phyloP scores from a whole-genome alignment of 2,888 invertebrate species.

The Cyaniris semiargus region DNA sequence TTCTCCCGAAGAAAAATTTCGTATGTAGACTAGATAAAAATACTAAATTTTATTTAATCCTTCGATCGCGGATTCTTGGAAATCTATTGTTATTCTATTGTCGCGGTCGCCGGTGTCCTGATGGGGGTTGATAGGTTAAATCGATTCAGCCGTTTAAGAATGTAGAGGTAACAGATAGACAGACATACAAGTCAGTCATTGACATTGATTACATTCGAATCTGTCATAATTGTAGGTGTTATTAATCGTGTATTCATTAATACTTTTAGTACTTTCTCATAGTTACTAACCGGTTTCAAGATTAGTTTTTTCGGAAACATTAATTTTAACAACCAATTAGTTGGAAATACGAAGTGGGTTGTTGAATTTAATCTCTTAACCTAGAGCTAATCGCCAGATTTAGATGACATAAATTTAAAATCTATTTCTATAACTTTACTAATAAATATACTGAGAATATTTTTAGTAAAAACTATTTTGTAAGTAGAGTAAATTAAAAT shows the following conservation, averaged over 20 bases:
- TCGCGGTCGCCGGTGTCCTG: no score
- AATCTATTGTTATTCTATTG: no score
- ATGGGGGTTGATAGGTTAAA: no score
- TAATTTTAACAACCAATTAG: conserved; percentile 2
- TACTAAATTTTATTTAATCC: background rate
- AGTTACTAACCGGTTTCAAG: background rate
- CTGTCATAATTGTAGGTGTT: background rate
- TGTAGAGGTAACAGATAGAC: background rate
- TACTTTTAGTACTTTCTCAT: background rate
- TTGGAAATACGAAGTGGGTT: background rate
- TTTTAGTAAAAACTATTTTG: background rate
- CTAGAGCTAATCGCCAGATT: conserved; percentile 1
- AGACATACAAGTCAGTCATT: background rate
- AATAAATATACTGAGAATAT: background rate
- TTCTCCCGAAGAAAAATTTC: no score
- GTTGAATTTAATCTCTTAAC: background rate
- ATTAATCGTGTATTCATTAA: background rate
- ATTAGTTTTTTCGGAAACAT: conserved; percentile 19
- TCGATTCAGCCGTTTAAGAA: background rate
- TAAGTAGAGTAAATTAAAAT: no score
- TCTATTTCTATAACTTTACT: background rate
- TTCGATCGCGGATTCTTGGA: no score
- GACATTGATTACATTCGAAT: background rate
- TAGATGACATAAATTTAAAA: background rate
- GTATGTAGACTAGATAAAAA: no score